These are phyloP conservation scores for Pteronura brasiliensis DNA, from an alignment of 2,113 vertebrate species.

Conservation along the genomic window DNA sequence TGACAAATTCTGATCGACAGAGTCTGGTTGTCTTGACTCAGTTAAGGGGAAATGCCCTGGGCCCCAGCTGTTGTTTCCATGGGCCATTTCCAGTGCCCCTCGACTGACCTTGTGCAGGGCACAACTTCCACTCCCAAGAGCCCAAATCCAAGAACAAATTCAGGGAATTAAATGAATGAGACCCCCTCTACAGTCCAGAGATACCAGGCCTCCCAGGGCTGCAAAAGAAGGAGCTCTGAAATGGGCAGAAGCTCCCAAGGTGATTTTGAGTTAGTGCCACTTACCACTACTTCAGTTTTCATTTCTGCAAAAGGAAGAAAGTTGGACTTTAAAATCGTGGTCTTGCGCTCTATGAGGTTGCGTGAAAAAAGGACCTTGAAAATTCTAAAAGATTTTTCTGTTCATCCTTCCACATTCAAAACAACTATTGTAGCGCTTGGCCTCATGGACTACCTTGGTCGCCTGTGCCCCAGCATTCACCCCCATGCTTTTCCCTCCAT, in stretches of 20 bases:
- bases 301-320: not conserved
- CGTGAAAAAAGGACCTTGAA: not conserved
- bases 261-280: not conserved
- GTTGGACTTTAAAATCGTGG: not conserved
- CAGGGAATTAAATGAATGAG: not conserved
- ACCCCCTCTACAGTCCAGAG: not conserved
- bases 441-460: not conserved
- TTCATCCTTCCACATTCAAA: not conserved
- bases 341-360: not conserved
- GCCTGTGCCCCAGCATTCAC: not conserved
- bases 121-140: not conserved
- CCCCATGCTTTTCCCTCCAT: too few relatives aligned
- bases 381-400: not conserved
- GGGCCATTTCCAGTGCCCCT: not conserved
- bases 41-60: slow-evolving; percentile 35
- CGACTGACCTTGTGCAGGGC: not conserved
- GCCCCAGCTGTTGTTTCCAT: not conserved
- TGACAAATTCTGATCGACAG: slow-evolving; percentile 49
- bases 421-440: not conserved
- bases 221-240: not conserved
- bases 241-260: not conserved
- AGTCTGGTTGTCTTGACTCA: slow-evolving; percentile 12
- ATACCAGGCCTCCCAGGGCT: not conserved
- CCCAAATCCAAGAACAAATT: not conserved
- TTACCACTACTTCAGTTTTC: not conserved